Evolutionary conservation across 2,888 invertebrate species (phyloP).

Genomic region (Harmothoe impar): DNA sequence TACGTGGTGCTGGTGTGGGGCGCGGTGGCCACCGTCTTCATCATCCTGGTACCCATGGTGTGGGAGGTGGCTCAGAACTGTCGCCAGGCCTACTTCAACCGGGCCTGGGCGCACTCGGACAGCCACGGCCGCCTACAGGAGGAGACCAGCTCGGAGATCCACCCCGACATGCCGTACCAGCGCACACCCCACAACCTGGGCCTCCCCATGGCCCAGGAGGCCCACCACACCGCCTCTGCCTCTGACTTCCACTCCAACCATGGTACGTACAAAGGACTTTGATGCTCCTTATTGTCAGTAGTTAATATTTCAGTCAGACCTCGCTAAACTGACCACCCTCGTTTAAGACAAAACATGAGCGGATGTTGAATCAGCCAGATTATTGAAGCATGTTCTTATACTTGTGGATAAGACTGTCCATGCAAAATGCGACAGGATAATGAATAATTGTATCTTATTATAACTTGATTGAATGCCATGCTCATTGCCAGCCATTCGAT

Average conservation of each 20-base stretch:
- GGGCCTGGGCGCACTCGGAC: conserved; percentile 66
- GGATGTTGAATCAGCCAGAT: too few relatives aligned
- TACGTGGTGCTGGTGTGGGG: conserved; percentile 67
- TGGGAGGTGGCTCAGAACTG: conserved; percentile 68
- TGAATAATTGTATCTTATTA: too few relatives aligned
- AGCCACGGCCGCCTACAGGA: conserved; percentile 63
- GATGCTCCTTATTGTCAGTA: background rate
- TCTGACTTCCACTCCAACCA: conserved; percentile 62
- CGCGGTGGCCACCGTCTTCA: conserved; percentile 64
- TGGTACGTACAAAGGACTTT: conserved; percentile 55
- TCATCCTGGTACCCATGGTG: conserved; percentile 67
- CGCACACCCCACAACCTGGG: too few relatives aligned
- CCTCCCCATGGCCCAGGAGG: background rate
- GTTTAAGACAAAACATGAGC: too few relatives aligned
- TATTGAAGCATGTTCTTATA: too few relatives aligned
- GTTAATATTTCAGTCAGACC: background rate
- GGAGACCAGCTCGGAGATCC: background rate
- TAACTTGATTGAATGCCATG: too few relatives aligned
- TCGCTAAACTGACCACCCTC: too few relatives aligned
- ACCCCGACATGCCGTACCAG: background rate
- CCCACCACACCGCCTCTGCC: background rate
- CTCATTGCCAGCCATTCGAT: too few relatives aligned
- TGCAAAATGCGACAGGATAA: too few relatives aligned
- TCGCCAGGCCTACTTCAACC: conserved; percentile 70
- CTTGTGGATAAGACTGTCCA: too few relatives aligned